Conservation (phyloP, 2,113 vertebrate species). For the Nannospalax galili region DNA sequence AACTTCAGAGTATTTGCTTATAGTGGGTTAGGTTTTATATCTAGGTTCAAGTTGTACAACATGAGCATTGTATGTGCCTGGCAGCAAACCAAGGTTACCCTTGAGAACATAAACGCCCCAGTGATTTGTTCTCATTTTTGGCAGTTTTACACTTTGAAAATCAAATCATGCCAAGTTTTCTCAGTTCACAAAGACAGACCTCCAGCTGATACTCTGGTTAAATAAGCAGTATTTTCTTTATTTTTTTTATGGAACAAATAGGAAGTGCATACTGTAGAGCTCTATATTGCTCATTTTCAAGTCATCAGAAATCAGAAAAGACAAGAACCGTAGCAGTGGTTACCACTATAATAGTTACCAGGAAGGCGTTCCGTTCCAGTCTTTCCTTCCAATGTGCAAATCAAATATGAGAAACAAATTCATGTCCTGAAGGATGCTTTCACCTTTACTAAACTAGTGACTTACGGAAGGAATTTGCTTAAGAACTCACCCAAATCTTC, state of each 20-base stretch:
- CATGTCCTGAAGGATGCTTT: background rate
- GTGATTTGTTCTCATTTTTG: background rate
- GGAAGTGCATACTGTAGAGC: too few relatives aligned
- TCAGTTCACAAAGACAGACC: background rate
- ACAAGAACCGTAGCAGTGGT: background rate
- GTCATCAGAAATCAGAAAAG: background rate
- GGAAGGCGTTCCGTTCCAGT: too few relatives aligned
- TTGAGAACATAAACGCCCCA: background rate
- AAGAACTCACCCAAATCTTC: background rate
- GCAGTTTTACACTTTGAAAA: background rate
- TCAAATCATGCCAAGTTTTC: background rate
- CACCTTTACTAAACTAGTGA: background rate
- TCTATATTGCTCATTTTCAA: background rate
- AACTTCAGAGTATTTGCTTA: too few relatives aligned
- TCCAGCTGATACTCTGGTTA: background rate
- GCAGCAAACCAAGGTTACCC: background rate
- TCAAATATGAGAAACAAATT: background rate
- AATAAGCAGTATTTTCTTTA: background rate
- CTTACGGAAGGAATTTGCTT: background rate
- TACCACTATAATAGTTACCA: background rate
- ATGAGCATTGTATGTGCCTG: background rate
- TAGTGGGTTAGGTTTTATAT: background rate
- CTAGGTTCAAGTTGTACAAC: background rate
- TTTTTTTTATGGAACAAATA: background rate
- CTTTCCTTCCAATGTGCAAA: background rate